A percentile compares a stretch with the other conserved stretches of the same genome.
Conservation (phyloP, 2,888 invertebrate genomes). For the Thumatha senex region DNA sequence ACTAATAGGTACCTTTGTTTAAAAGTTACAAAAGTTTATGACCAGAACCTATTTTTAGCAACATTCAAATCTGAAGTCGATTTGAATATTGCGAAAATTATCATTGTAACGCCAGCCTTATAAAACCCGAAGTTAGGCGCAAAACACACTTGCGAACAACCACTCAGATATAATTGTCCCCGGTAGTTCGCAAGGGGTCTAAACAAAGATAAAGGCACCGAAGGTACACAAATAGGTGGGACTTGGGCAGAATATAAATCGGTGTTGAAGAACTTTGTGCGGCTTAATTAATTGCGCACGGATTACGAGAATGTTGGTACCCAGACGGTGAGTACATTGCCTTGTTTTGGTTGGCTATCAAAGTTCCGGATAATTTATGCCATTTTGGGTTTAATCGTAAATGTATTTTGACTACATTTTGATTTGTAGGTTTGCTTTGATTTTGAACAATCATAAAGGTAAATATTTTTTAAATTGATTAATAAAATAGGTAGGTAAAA, state of each 20-base stretch:
- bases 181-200: slow-evolving; percentile 24
- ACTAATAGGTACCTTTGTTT: neutral
- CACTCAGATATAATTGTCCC: slow-evolving; percentile 14
- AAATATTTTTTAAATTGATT: no score
- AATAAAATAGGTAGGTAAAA: no score
- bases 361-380: slow-evolving; percentile 8
- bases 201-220: slow-evolving; percentile 44
- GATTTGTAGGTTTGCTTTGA: neutral
- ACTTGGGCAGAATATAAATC: slow-evolving; percentile 68
- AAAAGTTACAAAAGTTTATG: no score
- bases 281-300: slow-evolving; percentile 74
- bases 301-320: slow-evolving; percentile 44
- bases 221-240: slow-evolving; percentile 48
- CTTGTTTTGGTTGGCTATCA: slow-evolving; percentile 25
- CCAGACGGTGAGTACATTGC: slow-evolving; percentile 12
- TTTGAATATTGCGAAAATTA: no score
- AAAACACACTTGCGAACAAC: slow-evolving; percentile 6
- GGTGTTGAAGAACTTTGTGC: slow-evolving; percentile 63
- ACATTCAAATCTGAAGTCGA: no score
- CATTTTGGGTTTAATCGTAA: neutral
- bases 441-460: no score
- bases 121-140: no score
- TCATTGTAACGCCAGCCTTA: no score
- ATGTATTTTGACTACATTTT: neutral
- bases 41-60: no score